Evolutionary conservation across 2,888 invertebrate genomes (phyloP).

Genomic region (Cheilosia grossa): DNA sequence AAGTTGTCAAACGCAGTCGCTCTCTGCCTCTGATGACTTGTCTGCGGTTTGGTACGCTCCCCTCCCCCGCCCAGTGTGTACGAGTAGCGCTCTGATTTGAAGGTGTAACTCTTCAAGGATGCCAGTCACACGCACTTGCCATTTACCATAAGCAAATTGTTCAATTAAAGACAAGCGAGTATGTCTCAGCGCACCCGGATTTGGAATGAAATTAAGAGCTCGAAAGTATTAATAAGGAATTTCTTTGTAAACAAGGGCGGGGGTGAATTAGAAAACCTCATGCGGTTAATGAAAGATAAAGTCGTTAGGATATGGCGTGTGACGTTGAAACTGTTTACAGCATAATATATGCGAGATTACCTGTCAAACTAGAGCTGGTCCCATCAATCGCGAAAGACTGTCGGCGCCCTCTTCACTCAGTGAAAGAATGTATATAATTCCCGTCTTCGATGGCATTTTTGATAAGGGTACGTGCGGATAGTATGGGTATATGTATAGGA

Average conservation of each 20-base stretch:
- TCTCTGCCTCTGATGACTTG: neutral
- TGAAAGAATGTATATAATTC: neutral
- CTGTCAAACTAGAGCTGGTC: constrained; percentile 13
- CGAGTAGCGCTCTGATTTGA: neutral
- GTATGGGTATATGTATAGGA: neutral
- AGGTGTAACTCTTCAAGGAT: neutral
- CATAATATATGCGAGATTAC: constrained; percentile 15
- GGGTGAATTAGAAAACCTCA: neutral
- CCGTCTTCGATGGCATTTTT: no score
- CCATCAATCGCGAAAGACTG: constrained; percentile 24
- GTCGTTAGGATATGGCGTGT: neutral
- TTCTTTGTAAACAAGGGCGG: neutral
- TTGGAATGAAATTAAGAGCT: neutral
- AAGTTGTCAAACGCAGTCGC: constrained; percentile 8
- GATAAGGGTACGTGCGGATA: no score
- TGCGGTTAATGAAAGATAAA: neutral
- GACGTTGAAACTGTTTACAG: constrained; percentile 15
- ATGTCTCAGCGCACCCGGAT: neutral
- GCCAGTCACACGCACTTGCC: constrained; percentile 1
- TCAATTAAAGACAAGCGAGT: constrained; percentile 4
- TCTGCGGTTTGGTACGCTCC: neutral
- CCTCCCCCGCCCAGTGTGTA: no score
- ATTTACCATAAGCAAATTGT: constrained; percentile 4
- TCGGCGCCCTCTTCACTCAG: neutral
- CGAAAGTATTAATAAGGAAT: neutral